Conservation (phyloP, 92 coral and sea anemone species). For the Porites rus region DNA sequence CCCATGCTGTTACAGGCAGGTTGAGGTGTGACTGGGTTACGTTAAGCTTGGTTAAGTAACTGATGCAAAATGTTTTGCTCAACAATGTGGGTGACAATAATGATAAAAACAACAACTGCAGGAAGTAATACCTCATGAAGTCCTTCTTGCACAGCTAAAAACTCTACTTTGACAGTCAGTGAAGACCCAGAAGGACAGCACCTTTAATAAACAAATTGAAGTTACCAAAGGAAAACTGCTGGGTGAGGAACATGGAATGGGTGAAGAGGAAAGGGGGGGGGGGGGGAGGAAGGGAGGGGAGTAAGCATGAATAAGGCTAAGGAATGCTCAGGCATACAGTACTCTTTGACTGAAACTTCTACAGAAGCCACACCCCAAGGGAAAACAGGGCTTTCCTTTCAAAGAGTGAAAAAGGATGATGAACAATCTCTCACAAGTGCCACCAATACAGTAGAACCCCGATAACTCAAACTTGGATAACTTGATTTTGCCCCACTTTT, state of each 20-base stretch:
- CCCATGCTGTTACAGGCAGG: no score
- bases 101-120: not conserved
- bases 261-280: no score
- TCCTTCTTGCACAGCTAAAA: conserved; percentile 89
- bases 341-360: not conserved
- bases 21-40: not conserved
- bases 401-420: no score
- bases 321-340: no score
- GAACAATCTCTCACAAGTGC: no score
- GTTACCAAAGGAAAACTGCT: not conserved
- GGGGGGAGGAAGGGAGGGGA: no score
- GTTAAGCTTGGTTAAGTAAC: not conserved
- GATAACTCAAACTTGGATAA: no score
- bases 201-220: conserved; percentile 26
- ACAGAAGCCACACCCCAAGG: no score
- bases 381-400: no score
- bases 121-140: conserved; percentile 71
- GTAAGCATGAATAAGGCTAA: not conserved
- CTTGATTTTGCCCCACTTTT: no score
- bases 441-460: no score
- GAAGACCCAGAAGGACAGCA: conserved; percentile 89
- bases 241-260: not conserved
- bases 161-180: conserved; percentile 74
- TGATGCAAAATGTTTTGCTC: not conserved
- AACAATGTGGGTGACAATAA: not conserved